Base-by-base conservation (phyloP, 1,140 invertebrate genomes). In the Drosophila busckii region DNA sequence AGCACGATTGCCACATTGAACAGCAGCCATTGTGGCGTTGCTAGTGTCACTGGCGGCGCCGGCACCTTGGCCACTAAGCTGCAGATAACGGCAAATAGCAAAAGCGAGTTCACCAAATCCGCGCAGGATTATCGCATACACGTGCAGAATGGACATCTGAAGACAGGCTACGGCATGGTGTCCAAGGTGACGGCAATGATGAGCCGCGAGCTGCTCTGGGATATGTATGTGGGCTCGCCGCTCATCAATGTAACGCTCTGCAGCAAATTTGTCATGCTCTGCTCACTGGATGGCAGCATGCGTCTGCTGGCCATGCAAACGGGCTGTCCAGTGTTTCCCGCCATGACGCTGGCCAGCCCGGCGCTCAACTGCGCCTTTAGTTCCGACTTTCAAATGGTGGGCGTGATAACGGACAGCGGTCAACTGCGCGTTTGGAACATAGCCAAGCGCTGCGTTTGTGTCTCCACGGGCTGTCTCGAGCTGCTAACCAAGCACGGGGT, bases 201-300 rank as follows among this genome's bases (percentile, higher is more conserved):
- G 20, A 13, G 54, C 26, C 25, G 44, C 1, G 52, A 83, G 13
- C 59, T 48, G 31, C 26, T 84, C 0, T 78, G 64, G 60, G 70
- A 80, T n/a, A 61, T 70, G 37, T 67, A 71, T 28, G 42, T 62
- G 13, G 86, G 86, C 1, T 87, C 86, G 12, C 80, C 86, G 5
- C 49, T 87, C 25, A 66, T 83, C 4, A 87, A 83, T 50, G 80
- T 86, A 25, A 84, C 84, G 68, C 64, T 87, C 22, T 87, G 83
- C 29, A 50, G 54, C 1, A 87, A 87, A 42, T 87, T 84, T 28
- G 80, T 70, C 8, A 70, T 87, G 65, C 38, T 87, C 12, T 84
- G 86, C 45, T 80, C 80, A 10, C 49, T 86, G 17, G 86, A 87
- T 41, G 80, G 86, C 13, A 84, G 75, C 17, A 49, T 87, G 46